Base-by-base conservation (phyloP, 2,797 vertebrate species). In the Sebastes cheni region DNA sequence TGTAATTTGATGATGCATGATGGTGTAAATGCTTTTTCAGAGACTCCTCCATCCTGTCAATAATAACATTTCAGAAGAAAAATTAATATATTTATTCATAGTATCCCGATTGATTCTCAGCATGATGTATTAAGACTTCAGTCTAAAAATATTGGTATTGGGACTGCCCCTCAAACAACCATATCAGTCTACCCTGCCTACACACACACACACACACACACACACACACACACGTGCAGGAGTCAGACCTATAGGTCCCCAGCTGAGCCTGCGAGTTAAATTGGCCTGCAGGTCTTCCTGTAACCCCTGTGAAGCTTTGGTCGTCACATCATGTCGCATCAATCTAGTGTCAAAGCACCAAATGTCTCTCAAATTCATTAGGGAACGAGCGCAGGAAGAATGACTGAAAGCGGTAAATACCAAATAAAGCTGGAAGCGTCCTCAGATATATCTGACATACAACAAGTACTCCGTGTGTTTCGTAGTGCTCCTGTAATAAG, bases 261-360 rank as follows among this genome's bases (percentile, higher is more conserved):
- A 91, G 83, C 84, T 90, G 90, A 88, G 88, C 56, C 64, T 72
- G 36, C 70, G 56, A 88, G 62, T 83, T 81, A 82, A 88, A 89
- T 83, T 88, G 91, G 90, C 93, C 93, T 86, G 83, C 85, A 90
- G 89, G 86, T 92, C 81, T 91, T 36, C 80, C 65, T 79, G 80
- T 85, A 77, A 71, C 72, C 83, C 74, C 81, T 77, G 79, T 77
- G 79, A 88, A 83, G 76, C 89, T 88, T 50, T 78, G 84, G 82
- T 84, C 72, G 83, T 92, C 88, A 92, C 86, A 85, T 92, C 92
- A 80, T 88, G 89, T 89, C 60, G 75, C 86, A 89, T 94, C 89
- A 91, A 91, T 91, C 82, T 56, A 22, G 32, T 87, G 88, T 92
- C 92, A 93, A 85, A 90, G 85, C 81, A 80, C 50, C 85, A 92